Evolutionary conservation across 2,888 invertebrate genomes (phyloP).

Genomic region (Drosophila subquinaria): DNA sequence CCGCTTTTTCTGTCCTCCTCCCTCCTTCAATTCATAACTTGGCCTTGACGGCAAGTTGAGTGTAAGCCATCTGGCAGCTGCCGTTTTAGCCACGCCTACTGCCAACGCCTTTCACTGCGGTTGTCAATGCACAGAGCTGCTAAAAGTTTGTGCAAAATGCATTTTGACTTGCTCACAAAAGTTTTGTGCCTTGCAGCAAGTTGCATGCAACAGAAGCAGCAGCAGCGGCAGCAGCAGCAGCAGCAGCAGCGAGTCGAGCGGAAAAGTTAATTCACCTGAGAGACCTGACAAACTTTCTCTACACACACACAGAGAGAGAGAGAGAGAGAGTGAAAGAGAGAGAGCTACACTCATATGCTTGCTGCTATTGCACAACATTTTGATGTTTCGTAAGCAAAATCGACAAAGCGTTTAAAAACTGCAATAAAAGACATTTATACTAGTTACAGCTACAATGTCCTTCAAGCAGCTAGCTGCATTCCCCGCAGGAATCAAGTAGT

Average conservation of each 20-base stretch:
- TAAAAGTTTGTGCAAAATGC: constrained; percentile 68
- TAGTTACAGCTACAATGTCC: constrained; percentile 69
- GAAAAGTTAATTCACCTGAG: constrained; percentile 81
- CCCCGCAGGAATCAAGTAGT: constrained; percentile 49
- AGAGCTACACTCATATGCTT: constrained; percentile 13
- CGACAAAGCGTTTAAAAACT: constrained; percentile 80
- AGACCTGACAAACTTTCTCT: constrained; percentile 75
- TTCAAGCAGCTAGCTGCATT: constrained; percentile 42
- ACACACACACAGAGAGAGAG: constrained; percentile 33
- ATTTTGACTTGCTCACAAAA: constrained; percentile 74
- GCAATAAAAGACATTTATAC: constrained; percentile 78
- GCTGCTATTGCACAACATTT: constrained; percentile 52
- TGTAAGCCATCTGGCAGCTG: constrained; percentile 52
- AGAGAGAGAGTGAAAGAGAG: not conserved
- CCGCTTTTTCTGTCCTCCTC: no score
- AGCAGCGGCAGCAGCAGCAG: constrained; percentile 26
- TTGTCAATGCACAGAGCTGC: constrained; percentile 69
- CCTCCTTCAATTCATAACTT: constrained; percentile 24
- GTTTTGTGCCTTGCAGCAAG: constrained; percentile 65
- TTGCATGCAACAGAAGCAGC: constrained; percentile 29
- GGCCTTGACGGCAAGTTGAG: constrained; percentile 50
- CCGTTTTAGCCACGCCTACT: constrained; percentile 26
- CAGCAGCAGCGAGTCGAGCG: constrained; percentile 63
- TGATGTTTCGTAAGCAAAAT: constrained; percentile 72
- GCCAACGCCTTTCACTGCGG: constrained; percentile 60